Evolutionary conservation across 2,888 invertebrate genomes (phyloP), one percentile per base, ranked within the genome.

Genomic region (Linnaemya tessellans): DNA sequence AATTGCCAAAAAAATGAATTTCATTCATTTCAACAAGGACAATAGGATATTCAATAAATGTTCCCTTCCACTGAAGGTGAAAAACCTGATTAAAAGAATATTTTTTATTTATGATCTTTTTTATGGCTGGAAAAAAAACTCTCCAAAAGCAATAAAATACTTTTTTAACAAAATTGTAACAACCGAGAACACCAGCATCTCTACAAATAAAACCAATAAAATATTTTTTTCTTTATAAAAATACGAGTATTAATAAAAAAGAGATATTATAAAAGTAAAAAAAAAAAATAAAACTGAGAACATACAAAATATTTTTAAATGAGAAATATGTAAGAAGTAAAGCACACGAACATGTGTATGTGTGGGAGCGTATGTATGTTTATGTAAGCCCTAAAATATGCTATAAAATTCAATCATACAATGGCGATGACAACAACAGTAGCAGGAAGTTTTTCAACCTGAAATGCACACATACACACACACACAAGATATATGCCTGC

Each of bases 301-400:
- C 4, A 5, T 11, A 25, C 10, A 25, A 51, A 51, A 10, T 20
- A 0, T 22, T 25, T 71, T 8, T 70, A 38, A 56, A 56, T 41
- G n/a, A 43, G 11, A 13, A 43, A 43, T n/a, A 8, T 1, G 11
- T 41, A 58, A 41, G 43, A 46, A 41, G 13, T 30, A 41, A 54
- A 49, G 49, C 38, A 20, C 30, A 60, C 60, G 73, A 30, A 0
- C 13, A 25, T 20, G 25, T 56, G 8, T 43, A 8, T 38, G 49
- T 60, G 15, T 62, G 8, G 22, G 1, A 58, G 10, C 22, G 49
- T 60, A 10, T 62, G 8, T 22, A 1, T 49, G 10, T 62, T 38
- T 10, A 46, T 20, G 38, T 35, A 30, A 46, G 79, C 54, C 68
- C 62, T 83, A 78, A 73, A 79, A 74, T 79, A 73, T 67, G 78